A percentile compares a stretch with the other conserved stretches of the same genome.
phyloP scores from a whole-genome alignment of 2,888 invertebrate genomes.

The Octodonta nipae region DNA sequence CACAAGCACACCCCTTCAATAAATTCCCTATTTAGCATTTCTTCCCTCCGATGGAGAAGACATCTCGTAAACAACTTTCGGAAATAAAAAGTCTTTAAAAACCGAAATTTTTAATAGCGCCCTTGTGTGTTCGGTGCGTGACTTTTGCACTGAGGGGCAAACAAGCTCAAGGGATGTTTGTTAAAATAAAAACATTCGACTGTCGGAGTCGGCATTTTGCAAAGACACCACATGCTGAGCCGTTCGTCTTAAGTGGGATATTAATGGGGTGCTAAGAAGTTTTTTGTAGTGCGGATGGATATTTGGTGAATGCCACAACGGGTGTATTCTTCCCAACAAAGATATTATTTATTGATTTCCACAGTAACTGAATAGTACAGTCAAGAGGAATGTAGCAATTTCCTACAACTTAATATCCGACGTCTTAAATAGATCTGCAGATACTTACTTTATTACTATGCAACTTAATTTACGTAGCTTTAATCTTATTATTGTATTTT shows the following conservation, averaged over 20 bases:
- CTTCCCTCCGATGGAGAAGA: not conserved
- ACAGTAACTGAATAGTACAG: too few relatives aligned
- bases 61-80: conserved; percentile 2
- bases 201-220: not conserved
- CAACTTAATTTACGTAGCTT: too few relatives aligned
- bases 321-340: too few relatives aligned
- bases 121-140: conserved; percentile 1
- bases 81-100: conserved; percentile 1
- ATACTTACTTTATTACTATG: too few relatives aligned
- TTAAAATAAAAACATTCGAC: not conserved
- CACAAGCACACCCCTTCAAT: not conserved
- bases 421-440: too few relatives aligned
- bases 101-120: not conserved
- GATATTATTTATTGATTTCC: too few relatives aligned
- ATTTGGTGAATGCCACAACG: too few relatives aligned
- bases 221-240: not conserved
- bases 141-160: conserved; percentile 2
- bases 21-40: not conserved
- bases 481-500: too few relatives aligned
- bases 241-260: not conserved
- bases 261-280: conserved; percentile 1
- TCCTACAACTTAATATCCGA: too few relatives aligned
- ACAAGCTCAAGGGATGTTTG: not conserved
- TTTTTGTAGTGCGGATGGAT: too few relatives aligned
- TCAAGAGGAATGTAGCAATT: too few relatives aligned